These are phyloP conservation scores for Heliconius hewitsoni DNA, from an alignment of 1,140 invertebrate species.

Conservation along the genomic window DNA sequence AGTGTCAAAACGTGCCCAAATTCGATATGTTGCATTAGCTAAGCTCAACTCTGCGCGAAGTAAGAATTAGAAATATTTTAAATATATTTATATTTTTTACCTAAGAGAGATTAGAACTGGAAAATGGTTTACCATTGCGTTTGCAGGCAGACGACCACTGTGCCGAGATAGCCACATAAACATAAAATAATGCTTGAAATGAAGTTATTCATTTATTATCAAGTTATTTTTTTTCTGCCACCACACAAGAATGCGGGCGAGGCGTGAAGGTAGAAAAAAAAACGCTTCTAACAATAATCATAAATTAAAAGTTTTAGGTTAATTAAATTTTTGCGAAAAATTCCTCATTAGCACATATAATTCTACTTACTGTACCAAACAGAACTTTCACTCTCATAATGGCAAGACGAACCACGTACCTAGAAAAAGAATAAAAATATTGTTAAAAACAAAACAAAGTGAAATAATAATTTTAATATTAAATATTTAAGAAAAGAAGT, in stretches of 20 bases:
- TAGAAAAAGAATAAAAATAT: background rate
- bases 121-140: too few species aligned
- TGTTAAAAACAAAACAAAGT: background rate
- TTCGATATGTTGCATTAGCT: too few species aligned
- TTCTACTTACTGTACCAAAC: background rate
- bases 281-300: background rate
- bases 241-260: background rate
- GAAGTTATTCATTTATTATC: background rate
- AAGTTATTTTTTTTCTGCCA: background rate
- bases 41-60: too few species aligned
- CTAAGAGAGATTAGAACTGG: too few species aligned
- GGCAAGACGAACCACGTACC: background rate
- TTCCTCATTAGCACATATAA: background rate
- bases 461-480: background rate
- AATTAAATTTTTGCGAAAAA: constrained; percentile 1
- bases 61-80: too few species aligned
- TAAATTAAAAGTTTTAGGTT: background rate
- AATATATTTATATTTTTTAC: too few species aligned
- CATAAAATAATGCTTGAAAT: too few species aligned
- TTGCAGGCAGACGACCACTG: too few species aligned
- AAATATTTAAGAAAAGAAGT: too few species aligned
- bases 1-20: too few species aligned
- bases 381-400: background rate
- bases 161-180: too few species aligned
- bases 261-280: background rate